Percentiles rank a stretch among this genome's conserved stretches.
phyloP scores from a whole-genome alignment of 1,140 invertebrate genomes.

The Paralvinella palmiformis region DNA sequence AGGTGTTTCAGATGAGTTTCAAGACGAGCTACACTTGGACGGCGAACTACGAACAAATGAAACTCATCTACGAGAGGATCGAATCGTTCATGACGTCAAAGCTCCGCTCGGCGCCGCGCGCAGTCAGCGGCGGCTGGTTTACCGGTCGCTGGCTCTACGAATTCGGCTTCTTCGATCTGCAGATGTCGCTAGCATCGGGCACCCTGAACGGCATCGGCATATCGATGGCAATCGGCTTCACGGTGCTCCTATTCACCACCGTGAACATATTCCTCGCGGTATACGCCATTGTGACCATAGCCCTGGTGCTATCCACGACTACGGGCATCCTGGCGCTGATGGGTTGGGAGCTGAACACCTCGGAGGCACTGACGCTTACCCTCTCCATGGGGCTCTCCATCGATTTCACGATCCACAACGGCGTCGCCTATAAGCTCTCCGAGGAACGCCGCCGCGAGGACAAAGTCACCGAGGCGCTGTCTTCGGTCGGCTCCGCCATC shows the following conservation, averaged over 20 bases:
- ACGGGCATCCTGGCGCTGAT: slow-evolving; percentile 76
- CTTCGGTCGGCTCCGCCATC: slow-evolving; percentile 78
- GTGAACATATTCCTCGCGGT: slow-evolving; percentile 76
- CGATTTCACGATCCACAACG: slow-evolving; percentile 93
- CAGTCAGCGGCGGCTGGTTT: slow-evolving; percentile 81
- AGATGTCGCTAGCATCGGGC: slow-evolving; percentile 72
- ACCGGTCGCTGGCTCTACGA: slow-evolving; percentile 77
- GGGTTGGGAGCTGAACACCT: slow-evolving; percentile 89
- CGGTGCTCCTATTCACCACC: slow-evolving; percentile 76
- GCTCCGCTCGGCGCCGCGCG: slow-evolving; percentile 65
- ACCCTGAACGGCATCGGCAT: slow-evolving; percentile 73
- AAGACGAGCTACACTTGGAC: slow-evolving; percentile 72
- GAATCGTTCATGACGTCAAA: slow-evolving; percentile 63
- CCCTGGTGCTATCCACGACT: slow-evolving; percentile 76
- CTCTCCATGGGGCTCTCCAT: slow-evolving; percentile 93
- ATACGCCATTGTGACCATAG: slow-evolving; percentile 82
- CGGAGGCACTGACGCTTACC: slow-evolving; percentile 90
- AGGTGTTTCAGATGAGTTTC: slow-evolving; percentile 81
- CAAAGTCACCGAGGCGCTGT: slow-evolving; percentile 54
- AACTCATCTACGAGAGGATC: slow-evolving; percentile 63
- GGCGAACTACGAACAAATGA: slow-evolving; percentile 72
- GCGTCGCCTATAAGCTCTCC: slow-evolving; percentile 69
- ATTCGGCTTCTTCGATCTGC: slow-evolving; percentile 87
- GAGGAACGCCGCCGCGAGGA: slow-evolving; percentile 31
- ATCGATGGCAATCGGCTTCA: slow-evolving; percentile 71